Evolutionary conservation across 2,113 vertebrate genomes (phyloP).

Genomic region (Dipodomys merriami): DNA sequence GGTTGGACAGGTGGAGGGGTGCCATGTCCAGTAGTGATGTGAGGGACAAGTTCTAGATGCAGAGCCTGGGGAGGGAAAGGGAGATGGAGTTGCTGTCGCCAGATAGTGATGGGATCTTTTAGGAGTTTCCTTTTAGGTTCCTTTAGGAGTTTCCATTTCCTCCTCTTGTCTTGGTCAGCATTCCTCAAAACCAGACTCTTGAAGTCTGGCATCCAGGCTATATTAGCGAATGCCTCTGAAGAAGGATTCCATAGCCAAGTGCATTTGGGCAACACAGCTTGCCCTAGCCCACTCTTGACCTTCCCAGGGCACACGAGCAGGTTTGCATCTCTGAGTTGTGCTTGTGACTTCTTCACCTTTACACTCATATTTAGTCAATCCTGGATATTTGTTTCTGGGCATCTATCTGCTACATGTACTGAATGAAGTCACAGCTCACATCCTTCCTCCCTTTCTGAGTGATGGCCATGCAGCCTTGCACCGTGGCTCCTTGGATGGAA

Average conservation of each 20-base stretch:
- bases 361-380: neutral
- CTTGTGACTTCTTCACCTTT: neutral
- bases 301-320: no score
- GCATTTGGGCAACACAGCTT: neutral
- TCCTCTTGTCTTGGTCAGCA: neutral
- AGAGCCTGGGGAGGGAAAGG: neutral
- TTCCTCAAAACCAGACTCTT: neutral
- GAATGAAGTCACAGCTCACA: neutral
- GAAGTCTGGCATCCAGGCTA: neutral
- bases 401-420: neutral
- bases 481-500: neutral
- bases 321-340: neutral
- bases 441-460: neutral
- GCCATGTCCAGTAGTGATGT: rapidly evolving
- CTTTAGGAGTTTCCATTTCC: neutral
- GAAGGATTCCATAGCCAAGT: neutral
- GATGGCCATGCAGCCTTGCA: rapidly evolving
- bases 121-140: no score
- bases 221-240: neutral
- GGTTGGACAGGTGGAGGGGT: neutral
- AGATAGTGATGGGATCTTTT: neutral
- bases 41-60: neutral
- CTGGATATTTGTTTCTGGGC: neutral
- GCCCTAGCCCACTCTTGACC: neutral
- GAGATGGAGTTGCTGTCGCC: neutral